phyloP scores from a whole-genome alignment of 37 sponge, comb jelly and placozoan species.

The Eunapius fragilis region DNA sequence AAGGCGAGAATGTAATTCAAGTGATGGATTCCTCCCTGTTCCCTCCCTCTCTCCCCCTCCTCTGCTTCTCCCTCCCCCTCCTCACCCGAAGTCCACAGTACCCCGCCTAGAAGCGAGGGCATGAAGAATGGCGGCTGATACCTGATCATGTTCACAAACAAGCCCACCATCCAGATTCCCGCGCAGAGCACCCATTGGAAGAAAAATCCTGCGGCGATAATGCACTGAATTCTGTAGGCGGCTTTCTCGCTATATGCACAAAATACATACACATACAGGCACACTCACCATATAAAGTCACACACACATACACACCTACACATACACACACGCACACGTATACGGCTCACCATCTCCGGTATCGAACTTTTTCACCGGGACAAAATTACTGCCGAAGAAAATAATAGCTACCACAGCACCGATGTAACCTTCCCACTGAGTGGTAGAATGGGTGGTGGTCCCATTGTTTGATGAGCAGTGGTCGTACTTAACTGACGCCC shows the following conservation, averaged over 20 bases:
- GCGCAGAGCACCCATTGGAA: constrained; percentile 92
- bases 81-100: constrained; percentile 79
- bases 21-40: background rate
- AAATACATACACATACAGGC: background rate
- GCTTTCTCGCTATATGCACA: background rate
- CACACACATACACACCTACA: background rate
- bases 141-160: constrained; percentile 67
- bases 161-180: constrained; percentile 84
- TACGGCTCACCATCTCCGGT: constrained; percentile 85
- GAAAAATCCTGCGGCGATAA: constrained; percentile 58
- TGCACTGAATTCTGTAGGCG: too few species aligned
- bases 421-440: constrained; percentile 33
- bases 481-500: background rate
- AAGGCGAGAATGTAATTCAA: too few species aligned
- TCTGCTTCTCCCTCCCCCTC: background rate
- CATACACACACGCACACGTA: background rate
- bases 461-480: background rate
- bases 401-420: constrained; percentile 61
- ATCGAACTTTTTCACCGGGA: constrained; percentile 90
- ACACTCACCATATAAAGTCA: background rate
- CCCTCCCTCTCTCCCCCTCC: background rate
- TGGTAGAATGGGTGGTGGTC: background rate
- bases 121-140: constrained; percentile 66
- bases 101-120: constrained; percentile 68
- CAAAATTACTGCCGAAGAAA: constrained; percentile 81